These are phyloP conservation scores for Cristatella mucedo DNA, from an alignment of 2,888 invertebrate species.

Conservation along the genomic window DNA sequence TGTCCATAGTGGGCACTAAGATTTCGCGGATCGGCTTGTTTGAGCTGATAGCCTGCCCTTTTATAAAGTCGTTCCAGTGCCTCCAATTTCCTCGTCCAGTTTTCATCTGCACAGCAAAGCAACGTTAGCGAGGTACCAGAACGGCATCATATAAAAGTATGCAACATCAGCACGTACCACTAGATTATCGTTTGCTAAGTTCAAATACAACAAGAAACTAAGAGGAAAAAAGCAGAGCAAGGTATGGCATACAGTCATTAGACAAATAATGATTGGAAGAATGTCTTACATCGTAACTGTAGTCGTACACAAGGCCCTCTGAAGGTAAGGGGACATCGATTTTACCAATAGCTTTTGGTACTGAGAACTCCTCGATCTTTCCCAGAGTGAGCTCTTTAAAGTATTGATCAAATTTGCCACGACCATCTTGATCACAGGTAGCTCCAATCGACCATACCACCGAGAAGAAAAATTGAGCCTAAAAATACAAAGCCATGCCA, in stretches of 20 bases:
- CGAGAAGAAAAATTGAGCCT: conserved; percentile 7
- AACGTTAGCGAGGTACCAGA: no score
- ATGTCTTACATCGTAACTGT: conserved; percentile 52
- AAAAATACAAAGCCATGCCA: no score
- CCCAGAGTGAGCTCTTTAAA: conserved; percentile 44
- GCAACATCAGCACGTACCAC: no score
- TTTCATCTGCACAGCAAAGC: conserved; percentile 9
- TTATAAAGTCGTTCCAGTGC: conserved; percentile 60
- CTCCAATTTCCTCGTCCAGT: conserved; percentile 62
- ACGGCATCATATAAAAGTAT: no score
- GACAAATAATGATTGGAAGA: no score
- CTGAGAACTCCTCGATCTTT: conserved; percentile 40
- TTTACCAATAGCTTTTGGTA: conserved; percentile 50
- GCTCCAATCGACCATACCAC: conserved; percentile 64
- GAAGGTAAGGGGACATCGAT: conserved; percentile 55
- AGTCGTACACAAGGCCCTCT: conserved; percentile 65
- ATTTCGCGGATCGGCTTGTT: conserved; percentile 37
- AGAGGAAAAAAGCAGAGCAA: no score
- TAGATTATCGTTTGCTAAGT: no score
- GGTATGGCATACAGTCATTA: no score
- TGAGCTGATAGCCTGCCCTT: conserved; percentile 26
- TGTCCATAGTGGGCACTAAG: conserved; percentile 42
- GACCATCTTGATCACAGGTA: conserved; percentile 55
- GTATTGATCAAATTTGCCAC: conserved; percentile 59
- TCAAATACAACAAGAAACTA: no score